phyloP scores from a whole-genome alignment of 2,797 vertebrate genomes.

The Ambastaia sidthimunki region DNA sequence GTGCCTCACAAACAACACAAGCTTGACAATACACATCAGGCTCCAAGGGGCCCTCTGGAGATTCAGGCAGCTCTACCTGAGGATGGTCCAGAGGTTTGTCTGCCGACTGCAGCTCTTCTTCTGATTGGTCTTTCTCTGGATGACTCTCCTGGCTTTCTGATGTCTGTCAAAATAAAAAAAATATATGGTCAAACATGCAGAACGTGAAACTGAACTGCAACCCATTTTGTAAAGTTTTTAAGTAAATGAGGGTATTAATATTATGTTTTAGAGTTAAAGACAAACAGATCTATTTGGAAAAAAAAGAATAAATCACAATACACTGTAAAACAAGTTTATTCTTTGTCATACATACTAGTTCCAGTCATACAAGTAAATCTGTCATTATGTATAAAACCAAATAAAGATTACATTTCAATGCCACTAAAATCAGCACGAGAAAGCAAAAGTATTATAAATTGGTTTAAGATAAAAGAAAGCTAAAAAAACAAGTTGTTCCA shows the following conservation, averaged over 20 bases:
- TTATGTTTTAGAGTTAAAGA: no score
- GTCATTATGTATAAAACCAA: no score
- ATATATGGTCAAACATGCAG: neutral
- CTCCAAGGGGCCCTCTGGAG: constrained; percentile 43
- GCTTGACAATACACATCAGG: constrained; percentile 22
- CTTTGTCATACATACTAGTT: no score
- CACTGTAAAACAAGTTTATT: no score
- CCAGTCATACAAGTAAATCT: no score
- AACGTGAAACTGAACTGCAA: neutral
- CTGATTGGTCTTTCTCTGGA: constrained; percentile 59
- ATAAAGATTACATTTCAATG: no score
- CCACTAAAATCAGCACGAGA: no score
- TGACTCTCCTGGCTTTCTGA: constrained; percentile 75
- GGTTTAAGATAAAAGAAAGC: no score
- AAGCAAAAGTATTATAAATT: no score
- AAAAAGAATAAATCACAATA: no score
- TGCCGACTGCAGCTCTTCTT: constrained; percentile 57
- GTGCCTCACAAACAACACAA: constrained; percentile 1
- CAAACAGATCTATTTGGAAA: no score
- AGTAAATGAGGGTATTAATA: neutral
- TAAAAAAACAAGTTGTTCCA: no score
- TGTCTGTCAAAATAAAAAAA: constrained; percentile 74
- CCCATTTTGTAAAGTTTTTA: neutral
- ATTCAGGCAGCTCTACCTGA: constrained; percentile 71
- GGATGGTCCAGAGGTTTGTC: constrained; percentile 49